Conservation (phyloP, 2,113 vertebrate genomes). For the Trichomycterus rosablanca region DNA sequence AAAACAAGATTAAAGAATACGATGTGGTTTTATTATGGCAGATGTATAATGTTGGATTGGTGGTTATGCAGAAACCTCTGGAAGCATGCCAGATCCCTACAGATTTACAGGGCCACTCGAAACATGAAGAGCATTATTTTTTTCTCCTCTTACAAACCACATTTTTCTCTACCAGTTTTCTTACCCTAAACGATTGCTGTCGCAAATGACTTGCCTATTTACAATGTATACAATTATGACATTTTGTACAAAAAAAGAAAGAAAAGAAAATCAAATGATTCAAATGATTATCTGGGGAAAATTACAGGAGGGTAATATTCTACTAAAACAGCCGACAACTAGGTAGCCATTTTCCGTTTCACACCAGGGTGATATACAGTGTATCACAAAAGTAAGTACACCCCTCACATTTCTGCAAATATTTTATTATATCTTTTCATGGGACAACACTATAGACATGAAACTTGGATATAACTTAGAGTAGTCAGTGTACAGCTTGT, state of each 20-base stretch:
- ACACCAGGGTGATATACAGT: constrained; percentile 60
- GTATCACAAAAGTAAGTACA: too few relatives aligned
- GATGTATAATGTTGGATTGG: constrained; percentile 67
- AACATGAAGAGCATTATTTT: constrained; percentile 50
- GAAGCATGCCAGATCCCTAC: constrained; percentile 55
- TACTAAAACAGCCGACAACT: constrained; percentile 48
- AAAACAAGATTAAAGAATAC: constrained; percentile 48
- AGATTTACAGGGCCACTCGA: constrained; percentile 36
- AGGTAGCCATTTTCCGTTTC: constrained; percentile 54
- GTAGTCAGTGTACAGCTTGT: too few relatives aligned
- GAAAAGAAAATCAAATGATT: constrained; percentile 61
- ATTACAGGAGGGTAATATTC: constrained; percentile 66
- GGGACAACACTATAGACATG: too few relatives aligned
- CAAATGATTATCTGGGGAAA: constrained; percentile 64
- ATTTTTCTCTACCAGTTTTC: constrained; percentile 30
- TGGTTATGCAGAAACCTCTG: constrained; percentile 54
- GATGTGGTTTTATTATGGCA: constrained; percentile 75
- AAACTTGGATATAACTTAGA: too few relatives aligned
- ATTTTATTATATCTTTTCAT: too few relatives aligned
- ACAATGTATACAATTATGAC: constrained; percentile 76
- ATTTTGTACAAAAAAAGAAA: constrained; percentile 72
- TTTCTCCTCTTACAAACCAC: constrained; percentile 41
- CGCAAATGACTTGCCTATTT: constrained; percentile 68
- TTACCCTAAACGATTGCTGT: constrained; percentile 65
- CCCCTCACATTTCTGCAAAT: too few relatives aligned